Conservation (phyloP, 2,888 invertebrate genomes). For the Dicycla oo region DNA sequence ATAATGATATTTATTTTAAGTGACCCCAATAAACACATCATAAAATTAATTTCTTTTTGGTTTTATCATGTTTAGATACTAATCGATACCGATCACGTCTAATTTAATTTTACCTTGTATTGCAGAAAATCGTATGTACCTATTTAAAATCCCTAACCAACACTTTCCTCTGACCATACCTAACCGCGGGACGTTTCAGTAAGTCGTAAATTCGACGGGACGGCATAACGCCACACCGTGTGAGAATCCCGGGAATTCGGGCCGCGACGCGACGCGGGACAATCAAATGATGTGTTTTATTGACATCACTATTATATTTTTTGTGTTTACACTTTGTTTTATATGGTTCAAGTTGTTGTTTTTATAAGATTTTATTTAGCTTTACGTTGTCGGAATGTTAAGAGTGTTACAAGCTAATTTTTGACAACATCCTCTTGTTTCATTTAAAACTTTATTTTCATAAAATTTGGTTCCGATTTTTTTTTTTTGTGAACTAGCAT, state of each 20-base stretch:
- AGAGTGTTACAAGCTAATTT: background rate
- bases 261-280: conserved; percentile 56
- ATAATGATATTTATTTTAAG: no score
- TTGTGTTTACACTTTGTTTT: conserved; percentile 43
- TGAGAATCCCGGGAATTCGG: conserved; percentile 68
- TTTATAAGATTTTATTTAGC: background rate
- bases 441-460: background rate
- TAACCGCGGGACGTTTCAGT: conserved; percentile 22
- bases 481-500: no score
- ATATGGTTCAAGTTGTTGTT: background rate
- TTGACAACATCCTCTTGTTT: background rate
- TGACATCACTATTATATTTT: conserved; percentile 36
- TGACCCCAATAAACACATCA: no score
- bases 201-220: conserved; percentile 43
- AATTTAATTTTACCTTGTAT: no score
- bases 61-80: no score
- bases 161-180: conserved; percentile 49
- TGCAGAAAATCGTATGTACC: no score
- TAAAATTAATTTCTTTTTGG: no score
- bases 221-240: conserved; percentile 55
- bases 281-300: conserved; percentile 69
- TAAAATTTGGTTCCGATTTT: no score
- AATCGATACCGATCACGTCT: no score
- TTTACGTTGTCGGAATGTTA: background rate
- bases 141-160: background rate